Percentiles rank a stretch among this genome's conserved stretches.
Evolutionary conservation across 2,888 invertebrate species (phyloP).

Genomic region (Zootermopsis nevadensis): DNA sequence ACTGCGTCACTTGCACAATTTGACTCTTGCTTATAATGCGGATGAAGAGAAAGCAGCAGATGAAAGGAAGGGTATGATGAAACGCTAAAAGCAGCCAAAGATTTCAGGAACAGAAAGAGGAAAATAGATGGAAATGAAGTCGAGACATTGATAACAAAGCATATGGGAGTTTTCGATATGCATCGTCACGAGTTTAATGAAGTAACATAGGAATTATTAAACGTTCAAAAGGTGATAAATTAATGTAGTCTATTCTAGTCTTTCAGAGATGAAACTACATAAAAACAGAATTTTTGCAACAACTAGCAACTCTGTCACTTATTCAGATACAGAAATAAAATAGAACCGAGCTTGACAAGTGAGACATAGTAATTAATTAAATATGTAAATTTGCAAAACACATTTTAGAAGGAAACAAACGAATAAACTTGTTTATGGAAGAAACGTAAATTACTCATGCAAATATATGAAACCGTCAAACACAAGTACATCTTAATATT

Average conservation of each 20-base stretch:
- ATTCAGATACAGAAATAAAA: neutral
- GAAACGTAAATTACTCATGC: no score
- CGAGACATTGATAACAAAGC: neutral
- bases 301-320: neutral
- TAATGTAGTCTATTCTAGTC: no score
- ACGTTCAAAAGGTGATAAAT: neutral
- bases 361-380: no score
- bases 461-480: no score
- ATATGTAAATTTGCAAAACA: no score
- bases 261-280: neutral
- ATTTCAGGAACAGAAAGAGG: neutral
- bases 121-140: neutral
- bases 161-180: neutral
- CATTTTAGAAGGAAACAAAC: no score
- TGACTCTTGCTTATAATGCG: neutral
- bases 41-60: neutral
- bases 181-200: neutral
- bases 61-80: neutral
- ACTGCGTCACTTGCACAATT: neutral
- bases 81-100: neutral
- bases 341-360: no score
- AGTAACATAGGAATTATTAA: neutral
- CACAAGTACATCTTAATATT: no score
- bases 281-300: neutral
- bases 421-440: no score